phyloP scores from a whole-genome alignment of 1,140 invertebrate species.

The Tetranychus urticae region DNA sequence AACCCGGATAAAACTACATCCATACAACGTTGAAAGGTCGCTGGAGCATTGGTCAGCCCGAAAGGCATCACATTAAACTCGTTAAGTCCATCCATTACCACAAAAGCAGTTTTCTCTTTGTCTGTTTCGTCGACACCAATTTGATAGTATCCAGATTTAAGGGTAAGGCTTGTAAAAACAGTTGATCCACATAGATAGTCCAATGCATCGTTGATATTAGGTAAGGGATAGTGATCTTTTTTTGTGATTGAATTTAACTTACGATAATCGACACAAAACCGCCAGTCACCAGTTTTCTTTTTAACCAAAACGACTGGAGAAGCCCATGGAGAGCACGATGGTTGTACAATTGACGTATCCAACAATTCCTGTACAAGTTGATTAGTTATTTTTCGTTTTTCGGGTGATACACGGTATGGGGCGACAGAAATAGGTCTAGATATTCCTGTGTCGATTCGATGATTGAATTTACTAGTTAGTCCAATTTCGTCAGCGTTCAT shows the following conservation, averaged over 20 bases:
- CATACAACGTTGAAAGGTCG: conserved; percentile 27
- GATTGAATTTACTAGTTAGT: background rate
- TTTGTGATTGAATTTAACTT: conserved; percentile 19
- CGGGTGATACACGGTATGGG: background rate
- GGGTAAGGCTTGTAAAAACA: conserved; percentile 5
- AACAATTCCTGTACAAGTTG: conserved; percentile 15
- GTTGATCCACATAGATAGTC: background rate
- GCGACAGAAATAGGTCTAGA: background rate
- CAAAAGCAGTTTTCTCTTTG: conserved; percentile 21
- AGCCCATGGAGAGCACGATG: conserved; percentile 4
- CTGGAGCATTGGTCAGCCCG: conserved; percentile 21
- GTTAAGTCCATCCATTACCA: conserved; percentile 21
- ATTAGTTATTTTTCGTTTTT: background rate
- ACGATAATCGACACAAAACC: conserved; percentile 29
- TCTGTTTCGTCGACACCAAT: conserved; percentile 19
- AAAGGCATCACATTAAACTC: conserved; percentile 22
- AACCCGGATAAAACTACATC: conserved; percentile 20
- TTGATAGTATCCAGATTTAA: no score
- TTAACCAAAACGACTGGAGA: conserved; percentile 13
- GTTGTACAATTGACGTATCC: no score
- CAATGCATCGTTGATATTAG: conserved; percentile 16
- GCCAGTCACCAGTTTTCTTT: conserved; percentile 24
- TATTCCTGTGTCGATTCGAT: background rate
- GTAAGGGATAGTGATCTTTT: conserved; percentile 27
- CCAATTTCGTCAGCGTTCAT: background rate